phyloP scores from a whole-genome alignment of 2,888 invertebrate species.

The Drymonia ruficornis region DNA sequence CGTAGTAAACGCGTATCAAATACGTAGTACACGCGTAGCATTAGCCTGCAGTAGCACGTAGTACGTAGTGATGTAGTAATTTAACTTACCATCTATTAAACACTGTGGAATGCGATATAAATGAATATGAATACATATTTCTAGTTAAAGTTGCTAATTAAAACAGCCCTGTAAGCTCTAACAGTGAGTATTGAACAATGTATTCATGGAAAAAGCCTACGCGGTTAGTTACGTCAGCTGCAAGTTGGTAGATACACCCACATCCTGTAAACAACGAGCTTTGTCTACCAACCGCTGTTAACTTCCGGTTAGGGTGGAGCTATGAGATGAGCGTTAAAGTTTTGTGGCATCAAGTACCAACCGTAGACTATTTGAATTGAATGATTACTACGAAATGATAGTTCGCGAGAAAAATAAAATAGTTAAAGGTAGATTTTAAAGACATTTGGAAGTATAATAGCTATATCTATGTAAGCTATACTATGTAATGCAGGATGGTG shows the following conservation, averaged over 20 bases:
- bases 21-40: no score
- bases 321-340: conserved; percentile 7
- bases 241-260: conserved; percentile 43
- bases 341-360: not conserved
- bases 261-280: conserved; percentile 56
- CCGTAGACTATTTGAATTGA: not conserved
- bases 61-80: no score
- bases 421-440: no score
- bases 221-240: conserved; percentile 37
- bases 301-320: conserved; percentile 48
- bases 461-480: no score
- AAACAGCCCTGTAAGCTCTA: conserved; percentile 2
- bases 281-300: conserved; percentile 50
- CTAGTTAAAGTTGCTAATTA: not conserved
- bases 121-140: not conserved
- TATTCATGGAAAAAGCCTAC: conserved; percentile 34
- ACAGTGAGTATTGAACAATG: conserved; percentile 8
- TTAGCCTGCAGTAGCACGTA: no score
- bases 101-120: no score
- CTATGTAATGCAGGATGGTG: no score
- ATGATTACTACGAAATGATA: no score
- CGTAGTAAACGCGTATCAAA: no score
- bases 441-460: no score
- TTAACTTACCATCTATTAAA: no score
- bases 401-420: no score